Base-by-base conservation (phyloP, 1,140 invertebrate genomes). In the Samia ricini region DNA sequence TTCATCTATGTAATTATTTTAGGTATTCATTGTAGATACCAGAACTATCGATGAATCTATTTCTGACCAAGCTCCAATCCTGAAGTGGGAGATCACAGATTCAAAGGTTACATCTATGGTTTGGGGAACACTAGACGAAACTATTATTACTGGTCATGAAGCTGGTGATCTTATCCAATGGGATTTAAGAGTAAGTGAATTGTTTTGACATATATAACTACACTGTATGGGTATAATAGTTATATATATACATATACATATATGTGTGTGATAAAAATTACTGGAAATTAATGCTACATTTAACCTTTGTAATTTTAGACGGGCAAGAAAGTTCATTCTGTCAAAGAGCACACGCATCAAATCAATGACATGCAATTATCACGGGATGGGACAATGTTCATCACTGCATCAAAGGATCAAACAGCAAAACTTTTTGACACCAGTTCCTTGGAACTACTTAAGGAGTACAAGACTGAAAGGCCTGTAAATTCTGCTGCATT, bases 291-390 rank as follows among this genome's bases (percentile, higher is more conserved):
- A 8, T 29, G 26, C 4, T 29, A 29, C 23, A 24, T 23, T n/a
- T 55, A 26, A 56, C 18, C 18, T 33, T 42, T 57, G 10, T 42
- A 42, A 42, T 15, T 72, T 26, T 76, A 96, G 95, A 96, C 94
- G 72, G 96, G 96, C 12, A 96, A 97, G 74, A 94, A 95, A 82
- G 86, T 96, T 1, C 94, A 94, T 68, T 93, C 94, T 8, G 92
- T 94, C 15, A 94, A 94, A 67, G 96, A 96, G 66, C 98, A 99
- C 83, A 94, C 93, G 1, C 94, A 93, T 50, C 93, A 95, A 69
- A 98, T 99, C 63, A 99, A 98, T 85, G 98, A 99, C 81, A 97
- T 99, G 94, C 98, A 99, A 87, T 92, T 96, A 66, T 97, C 95
- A 48, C 96, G 96, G 77, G 98, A 99, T 86, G 94, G 95, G 19